phyloP scores from a whole-genome alignment of 2,888 invertebrate genomes.

The Cosmorhoe ocellata region DNA sequence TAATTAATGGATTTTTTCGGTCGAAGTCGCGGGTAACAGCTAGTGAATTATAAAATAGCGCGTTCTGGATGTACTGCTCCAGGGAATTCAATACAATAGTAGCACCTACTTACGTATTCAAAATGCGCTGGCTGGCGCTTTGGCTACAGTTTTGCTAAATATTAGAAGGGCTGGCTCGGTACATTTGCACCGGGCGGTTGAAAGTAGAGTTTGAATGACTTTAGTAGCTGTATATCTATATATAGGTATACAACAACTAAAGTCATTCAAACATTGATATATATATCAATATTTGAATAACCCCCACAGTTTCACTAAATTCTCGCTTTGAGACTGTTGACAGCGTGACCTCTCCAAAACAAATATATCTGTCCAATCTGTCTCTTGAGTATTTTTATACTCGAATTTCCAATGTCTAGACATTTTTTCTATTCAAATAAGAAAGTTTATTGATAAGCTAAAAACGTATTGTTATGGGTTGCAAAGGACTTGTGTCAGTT shows the following conservation, averaged over 20 bases:
- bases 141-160: conserved; percentile 41
- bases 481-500: neutral
- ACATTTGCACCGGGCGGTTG: conserved; percentile 3
- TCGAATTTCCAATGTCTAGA: too few species aligned
- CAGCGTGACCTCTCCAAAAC: conserved; percentile 5
- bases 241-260: too few species aligned
- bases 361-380: conserved; percentile 1
- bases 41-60: neutral
- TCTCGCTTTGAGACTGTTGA: neutral
- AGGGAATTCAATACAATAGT: conserved; percentile 6
- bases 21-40: too few species aligned
- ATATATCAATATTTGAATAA: too few species aligned
- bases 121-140: conserved; percentile 38
- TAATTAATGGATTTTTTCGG: too few species aligned
- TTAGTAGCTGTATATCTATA: too few species aligned
- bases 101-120: conserved; percentile 31
- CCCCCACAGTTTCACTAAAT: conserved; percentile 1
- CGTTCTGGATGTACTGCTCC: neutral
- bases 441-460: neutral
- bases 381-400: too few species aligned
- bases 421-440: too few species aligned
- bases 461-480: neutral
- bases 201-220: neutral
- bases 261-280: too few species aligned
- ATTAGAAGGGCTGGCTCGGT: conserved; percentile 38